Conservation (phyloP, 2,797 vertebrate genomes). For the Esox masquinongy region DNA sequence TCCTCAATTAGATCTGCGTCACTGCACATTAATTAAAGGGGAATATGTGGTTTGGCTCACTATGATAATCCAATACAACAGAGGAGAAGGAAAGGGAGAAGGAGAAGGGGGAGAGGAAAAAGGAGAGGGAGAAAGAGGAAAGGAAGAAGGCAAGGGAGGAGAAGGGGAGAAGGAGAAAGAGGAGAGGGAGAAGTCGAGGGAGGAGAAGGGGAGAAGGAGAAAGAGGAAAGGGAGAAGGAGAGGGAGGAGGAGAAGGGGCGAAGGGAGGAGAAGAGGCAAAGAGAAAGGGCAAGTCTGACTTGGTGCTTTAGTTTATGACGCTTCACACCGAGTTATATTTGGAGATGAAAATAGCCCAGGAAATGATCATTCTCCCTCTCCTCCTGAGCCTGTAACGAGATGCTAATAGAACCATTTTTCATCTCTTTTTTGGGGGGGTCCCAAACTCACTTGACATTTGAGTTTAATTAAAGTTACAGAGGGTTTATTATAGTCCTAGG, state of each 20-base stretch:
- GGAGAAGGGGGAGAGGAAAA: not conserved
- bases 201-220: not conserved
- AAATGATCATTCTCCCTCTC: constrained; percentile 56
- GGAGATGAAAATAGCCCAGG: constrained; percentile 62
- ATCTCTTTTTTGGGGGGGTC: constrained; percentile 42
- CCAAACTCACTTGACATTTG: constrained; percentile 56
- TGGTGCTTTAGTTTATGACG: constrained; percentile 26
- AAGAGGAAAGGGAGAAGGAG: not conserved
- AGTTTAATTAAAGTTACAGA: constrained; percentile 58
- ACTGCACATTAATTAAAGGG: not conserved
- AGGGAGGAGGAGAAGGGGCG: not conserved
- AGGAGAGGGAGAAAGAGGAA: not conserved
- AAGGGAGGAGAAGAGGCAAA: not conserved
- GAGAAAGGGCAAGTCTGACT: not conserved
- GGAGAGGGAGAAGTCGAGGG: not conserved
- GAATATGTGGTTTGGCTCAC: not conserved
- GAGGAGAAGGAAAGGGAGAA: not conserved
- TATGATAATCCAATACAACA: not conserved
- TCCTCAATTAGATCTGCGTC: constrained; percentile 7
- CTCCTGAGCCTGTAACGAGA: constrained; percentile 56
- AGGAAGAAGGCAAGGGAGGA: not conserved
- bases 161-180: not conserved
- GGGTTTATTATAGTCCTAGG: constrained; percentile 56
- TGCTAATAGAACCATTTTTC: constrained; percentile 66
- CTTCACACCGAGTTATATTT: constrained; percentile 48